Conservation (phyloP, 2,888 invertebrate genomes). For the Cephus pygmeus region DNA sequence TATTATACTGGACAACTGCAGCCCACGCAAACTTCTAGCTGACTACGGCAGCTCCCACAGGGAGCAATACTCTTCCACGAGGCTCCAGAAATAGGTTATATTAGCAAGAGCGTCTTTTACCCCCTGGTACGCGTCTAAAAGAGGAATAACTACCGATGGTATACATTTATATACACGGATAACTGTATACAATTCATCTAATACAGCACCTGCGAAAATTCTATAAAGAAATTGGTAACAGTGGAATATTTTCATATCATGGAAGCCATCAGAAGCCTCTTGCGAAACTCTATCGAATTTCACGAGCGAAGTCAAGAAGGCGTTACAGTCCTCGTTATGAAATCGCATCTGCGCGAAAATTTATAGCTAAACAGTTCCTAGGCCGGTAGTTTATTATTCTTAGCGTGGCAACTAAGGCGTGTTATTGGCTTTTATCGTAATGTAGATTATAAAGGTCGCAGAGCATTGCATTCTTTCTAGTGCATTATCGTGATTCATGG, state of each 20-base stretch:
- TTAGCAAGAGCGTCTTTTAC: neutral
- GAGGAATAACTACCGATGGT: neutral
- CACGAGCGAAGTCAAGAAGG: neutral
- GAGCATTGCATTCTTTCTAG: neutral
- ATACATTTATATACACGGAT: neutral
- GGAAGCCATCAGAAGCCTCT: neutral
- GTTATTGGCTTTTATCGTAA: neutral
- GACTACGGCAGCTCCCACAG: conserved; percentile 34
- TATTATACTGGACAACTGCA: conserved; percentile 49
- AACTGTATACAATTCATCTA: too few species aligned
- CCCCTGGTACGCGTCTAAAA: neutral
- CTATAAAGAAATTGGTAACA: neutral
- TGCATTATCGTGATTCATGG: neutral
- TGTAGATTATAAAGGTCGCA: neutral
- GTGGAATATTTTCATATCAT: neutral
- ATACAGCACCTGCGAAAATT: neutral
- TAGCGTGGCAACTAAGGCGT: neutral
- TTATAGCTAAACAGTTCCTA: neutral
- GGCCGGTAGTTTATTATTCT: neutral
- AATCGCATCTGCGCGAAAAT: neutral
- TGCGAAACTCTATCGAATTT: neutral
- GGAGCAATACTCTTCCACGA: conserved; percentile 29
- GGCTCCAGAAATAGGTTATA: neutral
- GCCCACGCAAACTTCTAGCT: conserved; percentile 39
- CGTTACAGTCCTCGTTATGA: neutral